phyloP scores from a whole-genome alignment of 2,797 vertebrate genomes.

The Sylvilagus floridanus region DNA sequence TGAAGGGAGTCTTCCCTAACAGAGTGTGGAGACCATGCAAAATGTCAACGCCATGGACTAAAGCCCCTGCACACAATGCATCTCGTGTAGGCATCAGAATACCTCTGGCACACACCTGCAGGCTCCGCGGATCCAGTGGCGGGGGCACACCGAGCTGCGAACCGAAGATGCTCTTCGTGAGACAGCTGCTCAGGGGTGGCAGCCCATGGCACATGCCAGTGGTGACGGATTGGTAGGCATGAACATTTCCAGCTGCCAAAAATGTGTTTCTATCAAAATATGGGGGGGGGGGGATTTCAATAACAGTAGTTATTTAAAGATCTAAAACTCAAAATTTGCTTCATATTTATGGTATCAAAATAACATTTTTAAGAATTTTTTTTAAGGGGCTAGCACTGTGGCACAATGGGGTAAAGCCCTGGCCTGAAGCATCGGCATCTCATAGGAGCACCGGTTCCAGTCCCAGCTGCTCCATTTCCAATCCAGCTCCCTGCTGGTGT shows the following conservation, averaged over 20 bases:
- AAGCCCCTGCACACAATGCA: too few relatives aligned
- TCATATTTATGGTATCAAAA: neutral
- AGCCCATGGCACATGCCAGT: conserved; percentile 86
- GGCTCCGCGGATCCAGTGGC: conserved; percentile 82
- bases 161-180: conserved; percentile 78
- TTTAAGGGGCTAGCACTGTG: too few relatives aligned
- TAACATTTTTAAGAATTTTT: neutral
- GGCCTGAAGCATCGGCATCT: too few relatives aligned
- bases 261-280: conserved; percentile 85
- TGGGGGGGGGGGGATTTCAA: neutral
- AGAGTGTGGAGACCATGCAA: neutral
- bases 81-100: neutral
- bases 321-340: neutral
- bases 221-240: conserved; percentile 87
- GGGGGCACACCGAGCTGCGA: conserved; percentile 86
- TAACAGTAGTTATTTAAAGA: neutral
- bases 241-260: conserved; percentile 86
- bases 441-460: too few relatives aligned
- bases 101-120: conserved; percentile 82
- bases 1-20: neutral
- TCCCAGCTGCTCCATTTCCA: too few relatives aligned
- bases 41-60: neutral
- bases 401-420: too few relatives aligned
- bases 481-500: too few relatives aligned
- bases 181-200: conserved; percentile 84